Evolutionary conservation across 2,888 invertebrate species (phyloP), one percentile per base, ranked within the genome.

Genomic region (Sialis fuliginosa): DNA sequence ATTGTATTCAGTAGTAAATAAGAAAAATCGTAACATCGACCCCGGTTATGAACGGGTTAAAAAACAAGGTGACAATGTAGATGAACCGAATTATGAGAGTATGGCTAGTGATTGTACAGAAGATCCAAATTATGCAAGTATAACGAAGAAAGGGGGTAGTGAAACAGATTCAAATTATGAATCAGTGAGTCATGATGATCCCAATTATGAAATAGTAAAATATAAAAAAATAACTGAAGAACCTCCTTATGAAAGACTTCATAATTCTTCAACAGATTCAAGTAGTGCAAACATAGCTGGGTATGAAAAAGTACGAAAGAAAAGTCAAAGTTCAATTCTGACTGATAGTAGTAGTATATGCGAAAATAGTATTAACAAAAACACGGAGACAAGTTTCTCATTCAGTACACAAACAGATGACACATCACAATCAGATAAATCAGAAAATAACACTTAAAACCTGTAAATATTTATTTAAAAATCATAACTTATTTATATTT

Each of bases 31-130:
- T 51, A 48, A 48, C 50, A 49, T 53, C 48, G 70, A 73, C 56
- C 66, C 71, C 1, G 67, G 66, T 0, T 71, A 67, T 58, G 74
- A 71, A 55, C 74, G 71, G 67, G 69, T 71, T 2, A 64, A 64
- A 10, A 72, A 76, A 44, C 68, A 70, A 31, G 70, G 73, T 39
- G 63, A 69, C 2, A 13, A 39, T 31, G 22, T 22, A 10, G 6
- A 37, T 6, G 84, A 83, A 57, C 81, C 82, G 4, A 83, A 84
- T 62, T 86, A 85, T 58, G 84, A 85, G 59, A 82, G 82, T 2
- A 75, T 85, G 71, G 74, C 77, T 0, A 68, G 65, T 51, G 54
- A 52, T 6, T 32, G 51, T 39, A 40, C 59, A 0, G 68, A 72
- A 52, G 77, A 76, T 41, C 69, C 73, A 0, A 65, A 74, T 49